Conservation (phyloP, 2,888 invertebrate species). For the Heterodera filipjevi region DNA sequence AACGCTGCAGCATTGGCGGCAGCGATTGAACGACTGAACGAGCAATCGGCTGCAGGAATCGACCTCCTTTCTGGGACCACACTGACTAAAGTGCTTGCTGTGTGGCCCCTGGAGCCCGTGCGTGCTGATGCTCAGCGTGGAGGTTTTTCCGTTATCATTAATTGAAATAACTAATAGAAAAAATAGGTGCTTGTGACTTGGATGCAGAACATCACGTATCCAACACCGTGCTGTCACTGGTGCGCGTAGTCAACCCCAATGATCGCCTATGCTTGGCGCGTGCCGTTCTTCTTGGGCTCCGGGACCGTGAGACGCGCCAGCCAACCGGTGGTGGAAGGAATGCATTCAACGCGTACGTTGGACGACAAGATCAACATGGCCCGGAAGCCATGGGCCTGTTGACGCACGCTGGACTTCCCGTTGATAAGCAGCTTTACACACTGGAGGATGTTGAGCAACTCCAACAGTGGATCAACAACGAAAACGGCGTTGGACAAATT, state of each 20-base stretch:
- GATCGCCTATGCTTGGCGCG: constrained; percentile 14
- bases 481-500: background rate
- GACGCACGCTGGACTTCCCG: background rate
- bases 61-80: constrained; percentile 12
- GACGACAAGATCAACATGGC: background rate
- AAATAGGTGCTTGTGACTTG: background rate
- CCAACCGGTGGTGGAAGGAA: background rate
- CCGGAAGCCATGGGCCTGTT: background rate
- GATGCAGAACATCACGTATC: background rate
- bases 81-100: constrained; percentile 13
- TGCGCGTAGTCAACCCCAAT: background rate
- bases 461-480: background rate
- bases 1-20: constrained; percentile 15
- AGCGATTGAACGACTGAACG: constrained; percentile 18
- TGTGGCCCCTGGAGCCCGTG: constrained; percentile 13
- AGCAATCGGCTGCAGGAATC: constrained; percentile 6
- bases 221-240: background rate
- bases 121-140: background rate
- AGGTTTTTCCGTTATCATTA: too few relatives aligned
- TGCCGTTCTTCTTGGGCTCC: background rate
- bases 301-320: background rate
- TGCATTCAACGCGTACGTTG: background rate
- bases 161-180: too few relatives aligned
- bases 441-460: background rate
- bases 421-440: background rate